Conservation (phyloP, 2,888 invertebrate genomes). For the Nomada fabriciana region DNA sequence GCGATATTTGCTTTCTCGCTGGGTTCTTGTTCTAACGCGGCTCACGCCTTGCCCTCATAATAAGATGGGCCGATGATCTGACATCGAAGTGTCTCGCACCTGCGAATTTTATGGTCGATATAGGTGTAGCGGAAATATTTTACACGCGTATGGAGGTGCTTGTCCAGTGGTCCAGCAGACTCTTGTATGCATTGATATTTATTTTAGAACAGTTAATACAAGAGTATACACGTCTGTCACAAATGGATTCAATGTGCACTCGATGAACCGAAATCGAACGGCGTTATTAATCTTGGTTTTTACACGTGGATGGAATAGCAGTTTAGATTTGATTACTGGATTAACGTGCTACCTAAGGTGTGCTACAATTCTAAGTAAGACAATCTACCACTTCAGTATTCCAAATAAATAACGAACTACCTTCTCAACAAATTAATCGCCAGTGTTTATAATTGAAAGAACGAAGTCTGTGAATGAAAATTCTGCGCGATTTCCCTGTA, state of each 20-base stretch:
- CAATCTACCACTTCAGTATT: too few species aligned
- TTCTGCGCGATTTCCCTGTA: constrained; percentile 45
- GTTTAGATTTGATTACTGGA: neutral
- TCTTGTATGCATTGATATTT: neutral
- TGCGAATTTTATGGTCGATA: neutral
- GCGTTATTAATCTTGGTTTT: neutral
- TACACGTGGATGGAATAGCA: too few species aligned
- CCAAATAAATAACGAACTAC: too few species aligned
- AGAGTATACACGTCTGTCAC: too few species aligned
- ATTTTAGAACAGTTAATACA: too few species aligned
- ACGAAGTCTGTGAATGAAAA: neutral
- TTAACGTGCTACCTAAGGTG: neutral
- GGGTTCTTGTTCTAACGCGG: too few species aligned
- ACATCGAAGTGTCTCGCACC: constrained; percentile 19
- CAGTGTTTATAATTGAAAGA: neutral
- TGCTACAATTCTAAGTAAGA: too few species aligned
- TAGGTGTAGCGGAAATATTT: neutral
- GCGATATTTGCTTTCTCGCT: constrained; percentile 55
- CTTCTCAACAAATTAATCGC: neutral
- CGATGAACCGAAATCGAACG: neutral
- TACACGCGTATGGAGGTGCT: neutral
- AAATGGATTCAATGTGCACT: neutral
- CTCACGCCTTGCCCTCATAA: neutral
- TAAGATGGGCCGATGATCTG: neutral
- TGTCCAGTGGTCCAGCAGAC: too few species aligned